Base-by-base conservation (phyloP, 2,888 invertebrate species). In the Mellilla xanthometata region DNA sequence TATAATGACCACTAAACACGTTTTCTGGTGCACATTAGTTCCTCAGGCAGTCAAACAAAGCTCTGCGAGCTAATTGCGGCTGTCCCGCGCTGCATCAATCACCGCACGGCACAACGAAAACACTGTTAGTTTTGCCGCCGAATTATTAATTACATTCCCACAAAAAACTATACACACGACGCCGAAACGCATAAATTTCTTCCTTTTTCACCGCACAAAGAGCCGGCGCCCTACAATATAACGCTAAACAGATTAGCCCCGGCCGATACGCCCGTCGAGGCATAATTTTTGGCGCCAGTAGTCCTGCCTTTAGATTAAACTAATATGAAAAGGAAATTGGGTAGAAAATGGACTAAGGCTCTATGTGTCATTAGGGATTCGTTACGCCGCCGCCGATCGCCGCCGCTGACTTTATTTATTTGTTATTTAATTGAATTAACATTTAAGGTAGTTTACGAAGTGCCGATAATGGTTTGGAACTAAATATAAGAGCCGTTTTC, bases 101-200 rank as follows among this genome's bases (percentile, higher is more conserved):
- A 88, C 72, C 51, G 62, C 62, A 75, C 75, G 74, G 68, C 70
- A 78, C 79, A 83, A 85, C 87, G 78, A 88, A 87, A 89, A 89
- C 90, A 90, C 89, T 90, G 90, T 90, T 90, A 90, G 90, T 90
- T 90, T 90, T 90, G 88, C 90, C 90, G 90, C 90, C 85, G 87
- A 89, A 89, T 89, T 90, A 90, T 90, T 90, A 90, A 90, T 90
- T 89, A 90, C 89, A 86, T 87, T 86, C 84, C 60, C 66, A 87
- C 84, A 89, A 89, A 88, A 89, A 89, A 88, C 84, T 76, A 36
- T 72, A 81, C 84, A 87, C 87, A 86, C 82, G 81, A 76, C 69
- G 83, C 88, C 89, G 89, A 85, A 86, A 84, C 82, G 81, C 84
- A 89, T 88, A 89, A 89, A 88, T 89, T 88, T 89, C 83, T 87